These are phyloP conservation scores for Elegia similella DNA, from an alignment of 2,888 invertebrate species.

Conservation along the genomic window DNA sequence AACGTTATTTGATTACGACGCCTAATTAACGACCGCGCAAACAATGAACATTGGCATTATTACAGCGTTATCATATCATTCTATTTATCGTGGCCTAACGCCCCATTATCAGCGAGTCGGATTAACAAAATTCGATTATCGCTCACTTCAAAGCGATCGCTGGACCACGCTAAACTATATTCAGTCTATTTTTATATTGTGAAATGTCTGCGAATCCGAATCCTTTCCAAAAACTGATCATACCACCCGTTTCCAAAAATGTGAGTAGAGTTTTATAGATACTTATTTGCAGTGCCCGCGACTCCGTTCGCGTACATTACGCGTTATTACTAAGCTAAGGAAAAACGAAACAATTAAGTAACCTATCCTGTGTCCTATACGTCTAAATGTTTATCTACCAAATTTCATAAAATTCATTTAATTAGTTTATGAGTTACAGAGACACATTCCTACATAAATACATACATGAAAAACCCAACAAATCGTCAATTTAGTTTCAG, in stretches of 20 bases:
- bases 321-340: no score
- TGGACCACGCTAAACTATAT: conserved; percentile 29
- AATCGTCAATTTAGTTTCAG: no score
- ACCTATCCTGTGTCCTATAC: no score
- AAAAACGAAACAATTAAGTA: no score
- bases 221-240: conserved; percentile 38
- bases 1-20: neutral
- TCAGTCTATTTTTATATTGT: conserved; percentile 26
- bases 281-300: no score
- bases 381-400: no score
- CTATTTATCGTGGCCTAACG: neutral
- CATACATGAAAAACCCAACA: no score
- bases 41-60: neutral
- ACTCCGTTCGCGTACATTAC: no score
- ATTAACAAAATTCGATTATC: conserved; percentile 30
- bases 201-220: conserved; percentile 30
- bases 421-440: no score
- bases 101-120: neutral
- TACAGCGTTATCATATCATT: neutral
- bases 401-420: no score
- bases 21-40: neutral
- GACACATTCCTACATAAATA: no score
- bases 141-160: conserved; percentile 53
- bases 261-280: conserved; percentile 48
- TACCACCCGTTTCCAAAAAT: conserved; percentile 44